These are phyloP conservation scores for Drosophila engyochracea DNA, from an alignment of 2,888 invertebrate species.

Conservation along the genomic window DNA sequence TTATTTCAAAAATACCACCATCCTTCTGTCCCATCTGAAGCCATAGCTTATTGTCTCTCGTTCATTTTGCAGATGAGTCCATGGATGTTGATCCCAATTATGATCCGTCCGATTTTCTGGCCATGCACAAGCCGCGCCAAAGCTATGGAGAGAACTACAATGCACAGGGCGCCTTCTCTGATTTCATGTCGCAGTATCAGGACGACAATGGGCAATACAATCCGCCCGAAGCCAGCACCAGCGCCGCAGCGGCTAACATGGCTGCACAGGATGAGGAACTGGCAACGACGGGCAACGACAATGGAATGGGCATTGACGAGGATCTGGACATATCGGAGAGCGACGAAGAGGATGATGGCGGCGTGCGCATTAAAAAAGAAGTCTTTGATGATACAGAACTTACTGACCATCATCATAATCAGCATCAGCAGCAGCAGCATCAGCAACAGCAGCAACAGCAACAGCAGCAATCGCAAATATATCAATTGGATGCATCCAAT, in stretches of 20 bases:
- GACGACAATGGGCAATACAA: slow-evolving; percentile 70
- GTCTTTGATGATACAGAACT: slow-evolving; percentile 59
- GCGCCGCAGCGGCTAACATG: slow-evolving; percentile 47
- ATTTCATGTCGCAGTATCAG: slow-evolving; percentile 68
- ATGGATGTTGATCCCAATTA: slow-evolving; percentile 93
- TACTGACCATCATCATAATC: slow-evolving; percentile 22
- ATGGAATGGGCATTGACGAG: slow-evolving; percentile 90
- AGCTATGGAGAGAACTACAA: slow-evolving; percentile 48
- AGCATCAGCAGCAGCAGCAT: slow-evolving; percentile 24
- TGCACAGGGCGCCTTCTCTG: slow-evolving; percentile 54
- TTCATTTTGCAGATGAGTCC: slow-evolving; percentile 87
- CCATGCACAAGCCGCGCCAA: slow-evolving; percentile 85
- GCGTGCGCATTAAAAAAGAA: slow-evolving; percentile 70
- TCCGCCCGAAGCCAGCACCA: slow-evolving; percentile 55
- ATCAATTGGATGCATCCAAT: slow-evolving; percentile 58
- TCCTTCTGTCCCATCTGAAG: neutral
- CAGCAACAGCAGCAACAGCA: slow-evolving; percentile 34
- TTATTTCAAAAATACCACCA: slow-evolving; percentile 7
- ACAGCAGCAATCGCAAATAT: slow-evolving; percentile 55
- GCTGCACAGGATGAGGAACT: slow-evolving; percentile 52
- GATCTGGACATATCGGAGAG: slow-evolving; percentile 92
- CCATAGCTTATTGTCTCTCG: neutral
- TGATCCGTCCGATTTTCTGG: slow-evolving; percentile 94
- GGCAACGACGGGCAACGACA: slow-evolving; percentile 83
- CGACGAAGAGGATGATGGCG: slow-evolving; percentile 87